Base-by-base conservation (phyloP, 2,888 invertebrate species). In the Scaptomyza caliginosa region DNA sequence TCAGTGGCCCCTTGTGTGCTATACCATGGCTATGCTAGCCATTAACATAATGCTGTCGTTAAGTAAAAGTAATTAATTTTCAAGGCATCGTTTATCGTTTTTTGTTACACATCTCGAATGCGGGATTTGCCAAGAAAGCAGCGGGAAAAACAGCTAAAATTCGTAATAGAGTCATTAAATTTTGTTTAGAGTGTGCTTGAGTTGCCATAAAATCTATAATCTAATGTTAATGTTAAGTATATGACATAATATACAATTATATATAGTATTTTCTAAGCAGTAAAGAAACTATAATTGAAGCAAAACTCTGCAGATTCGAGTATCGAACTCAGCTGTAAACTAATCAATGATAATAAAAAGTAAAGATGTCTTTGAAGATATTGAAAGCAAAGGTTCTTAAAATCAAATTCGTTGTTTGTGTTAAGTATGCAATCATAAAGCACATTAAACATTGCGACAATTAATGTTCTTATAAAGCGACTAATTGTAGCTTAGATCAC, bases 21-120 rank as follows among this genome's bases (percentile, higher is more conserved):
- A 3, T n/a, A 11, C 11, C 4, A 2, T 26, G 1, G 26, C 26
- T 26, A n/a, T 2, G 26, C 26, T 26, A 10, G 17, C 46, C 67
- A 75, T 75, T 60, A 71, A 68, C 68, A 64, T 68, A 55, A 65
- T 59, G 54, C 55, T 65, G 56, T 69, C 76, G 69, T 76, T 75
- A 76, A 73, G 36, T 55, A 57, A 73, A 55, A 60, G 69, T 73
- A 75, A 75, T 75, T 76, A 73, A 69, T 73, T 74, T 59, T 62
- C 54, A 24, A 34, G 43, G 11, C 51, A 40, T 48, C n/a, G n/a
- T 70, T 69, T 19, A 63, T 64, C 16, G 42, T 28, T 28, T 28
- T 10, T 10, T 23, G 38, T 49, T 58, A 24, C 19, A 13, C 13
- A n/a, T 13, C 50, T 26, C n/a, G n/a, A 17, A 36, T 21, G 28